These are phyloP conservation scores for Ceratina calcarata DNA, from an alignment of 1,140 invertebrate species.

Conservation along the genomic window DNA sequence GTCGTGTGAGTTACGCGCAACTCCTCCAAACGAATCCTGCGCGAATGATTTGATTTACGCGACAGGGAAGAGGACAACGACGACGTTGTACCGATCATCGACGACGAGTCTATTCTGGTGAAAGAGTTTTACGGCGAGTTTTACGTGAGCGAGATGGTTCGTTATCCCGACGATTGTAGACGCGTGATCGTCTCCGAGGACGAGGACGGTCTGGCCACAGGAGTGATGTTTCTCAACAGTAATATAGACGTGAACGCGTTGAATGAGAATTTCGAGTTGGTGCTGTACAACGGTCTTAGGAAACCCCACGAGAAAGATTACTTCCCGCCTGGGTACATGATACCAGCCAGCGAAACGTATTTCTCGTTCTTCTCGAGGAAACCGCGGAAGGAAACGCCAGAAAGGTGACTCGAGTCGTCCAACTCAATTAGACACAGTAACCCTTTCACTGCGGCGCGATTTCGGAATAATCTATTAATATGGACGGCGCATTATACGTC, in stretches of 20 bases:
- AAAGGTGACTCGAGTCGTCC: background rate
- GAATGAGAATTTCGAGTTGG: conserved; percentile 86
- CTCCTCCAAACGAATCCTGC: too few species aligned
- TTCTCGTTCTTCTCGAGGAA: background rate
- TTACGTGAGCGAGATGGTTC: conserved; percentile 86
- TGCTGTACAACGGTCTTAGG: conserved; percentile 83
- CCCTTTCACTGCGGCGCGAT: too few species aligned
- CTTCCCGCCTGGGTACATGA: too few species aligned
- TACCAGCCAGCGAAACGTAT: conserved; percentile 9
- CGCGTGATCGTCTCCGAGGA: conserved; percentile 78
- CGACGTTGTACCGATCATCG: conserved; percentile 85
- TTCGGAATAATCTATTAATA: too few species aligned
- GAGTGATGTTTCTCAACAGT: conserved; percentile 84
- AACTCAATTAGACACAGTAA: too few species aligned
- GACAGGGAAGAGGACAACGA: conserved; percentile 87
- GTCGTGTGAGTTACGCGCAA: conserved; percentile 76
- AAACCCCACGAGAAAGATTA: conserved; percentile 68
- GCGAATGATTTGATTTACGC: background rate
- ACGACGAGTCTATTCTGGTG: conserved; percentile 80
- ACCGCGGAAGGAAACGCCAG: background rate
- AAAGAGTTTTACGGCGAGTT: conserved; percentile 85
- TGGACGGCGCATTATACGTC: too few species aligned
- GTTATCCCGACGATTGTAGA: conserved; percentile 64
- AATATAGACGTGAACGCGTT: conserved; percentile 83
- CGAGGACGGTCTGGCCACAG: conserved; percentile 81